Conservation (phyloP, 2,797 vertebrate species). For the Scleropages formosus region DNA sequence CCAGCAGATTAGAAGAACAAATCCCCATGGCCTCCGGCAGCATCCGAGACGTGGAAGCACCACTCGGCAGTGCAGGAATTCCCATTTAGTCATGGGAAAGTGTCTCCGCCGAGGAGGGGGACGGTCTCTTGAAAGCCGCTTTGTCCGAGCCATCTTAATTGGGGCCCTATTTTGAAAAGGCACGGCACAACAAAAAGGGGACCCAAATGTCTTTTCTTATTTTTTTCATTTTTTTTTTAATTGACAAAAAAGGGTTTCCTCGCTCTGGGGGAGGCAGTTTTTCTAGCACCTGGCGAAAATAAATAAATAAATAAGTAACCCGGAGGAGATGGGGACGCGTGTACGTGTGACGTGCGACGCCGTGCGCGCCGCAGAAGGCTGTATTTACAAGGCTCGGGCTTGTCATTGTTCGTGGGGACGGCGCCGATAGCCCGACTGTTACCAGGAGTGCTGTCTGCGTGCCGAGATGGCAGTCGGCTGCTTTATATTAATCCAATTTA, state of each 20-base stretch:
- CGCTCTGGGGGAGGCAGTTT: slow-evolving; percentile 43
- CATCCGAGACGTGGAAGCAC: slow-evolving; percentile 27
- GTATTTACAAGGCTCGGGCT: slow-evolving; percentile 52
- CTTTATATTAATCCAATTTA: slow-evolving; percentile 66
- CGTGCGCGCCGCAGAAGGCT: slow-evolving; percentile 45
- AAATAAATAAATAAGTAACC: neutral
- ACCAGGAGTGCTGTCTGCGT: slow-evolving; percentile 52
- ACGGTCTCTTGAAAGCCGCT: slow-evolving; percentile 61
- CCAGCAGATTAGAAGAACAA: slow-evolving; percentile 42
- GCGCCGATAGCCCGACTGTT: slow-evolving; percentile 55
- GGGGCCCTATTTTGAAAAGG: slow-evolving; percentile 62
- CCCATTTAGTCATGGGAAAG: slow-evolving; percentile 58
- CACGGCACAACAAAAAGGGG: slow-evolving; percentile 66
- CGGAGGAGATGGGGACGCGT: neutral
- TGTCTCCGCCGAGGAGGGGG: slow-evolving; percentile 30
- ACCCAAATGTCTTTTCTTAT: slow-evolving; percentile 51
- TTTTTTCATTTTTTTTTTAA: slow-evolving; percentile 46
- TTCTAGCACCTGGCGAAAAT: slow-evolving; percentile 10
- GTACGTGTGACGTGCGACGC: slow-evolving; percentile 28
- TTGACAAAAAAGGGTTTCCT: slow-evolving; percentile 54
- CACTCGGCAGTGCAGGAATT: slow-evolving; percentile 57
- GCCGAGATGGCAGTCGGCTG: slow-evolving; percentile 52
- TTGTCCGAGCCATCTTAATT: slow-evolving; percentile 72
- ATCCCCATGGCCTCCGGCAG: slow-evolving; percentile 30
- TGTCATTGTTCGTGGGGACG: slow-evolving; percentile 50